phyloP scores from a whole-genome alignment of 2,113 vertebrate genomes.

The Corynorhinus townsendii region DNA sequence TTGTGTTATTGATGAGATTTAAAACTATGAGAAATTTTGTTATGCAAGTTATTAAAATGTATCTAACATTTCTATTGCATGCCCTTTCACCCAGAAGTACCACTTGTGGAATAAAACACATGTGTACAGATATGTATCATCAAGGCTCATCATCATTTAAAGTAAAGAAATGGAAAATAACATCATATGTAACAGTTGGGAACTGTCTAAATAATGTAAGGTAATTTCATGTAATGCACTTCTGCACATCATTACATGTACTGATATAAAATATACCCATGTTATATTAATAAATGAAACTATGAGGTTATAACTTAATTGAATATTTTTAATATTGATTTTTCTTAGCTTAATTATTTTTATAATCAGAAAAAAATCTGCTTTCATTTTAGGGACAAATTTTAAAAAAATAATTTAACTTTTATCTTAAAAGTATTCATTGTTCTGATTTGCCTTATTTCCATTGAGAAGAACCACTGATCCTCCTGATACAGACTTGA shows the following conservation, averaged over 20 bases:
- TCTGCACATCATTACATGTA: neutral
- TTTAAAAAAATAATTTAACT: neutral
- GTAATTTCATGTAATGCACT: neutral
- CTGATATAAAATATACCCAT: neutral
- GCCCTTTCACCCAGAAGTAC: neutral
- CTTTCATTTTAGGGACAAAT: neutral
- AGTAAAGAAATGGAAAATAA: neutral
- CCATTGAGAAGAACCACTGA: accelerated
- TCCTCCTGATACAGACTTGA: neutral
- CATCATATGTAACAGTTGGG: neutral
- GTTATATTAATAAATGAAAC: neutral
- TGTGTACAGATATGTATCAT: neutral
- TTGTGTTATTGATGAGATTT: neutral
- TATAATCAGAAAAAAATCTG: neutral
- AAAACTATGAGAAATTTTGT: neutral
- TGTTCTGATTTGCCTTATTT: neutral
- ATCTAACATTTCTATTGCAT: neutral
- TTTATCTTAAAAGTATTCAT: neutral
- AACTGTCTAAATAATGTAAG: neutral
- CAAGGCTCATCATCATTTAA: neutral
- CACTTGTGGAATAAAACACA: neutral
- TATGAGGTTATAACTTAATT: neutral
- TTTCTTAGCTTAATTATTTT: neutral
- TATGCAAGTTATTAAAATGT: neutral
- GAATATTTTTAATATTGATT: neutral